A percentile compares a stretch with the other conserved stretches of the same genome.
Evolutionary conservation across 1,140 invertebrate genomes (phyloP).

Genomic region (Caerostris extrusa): DNA sequence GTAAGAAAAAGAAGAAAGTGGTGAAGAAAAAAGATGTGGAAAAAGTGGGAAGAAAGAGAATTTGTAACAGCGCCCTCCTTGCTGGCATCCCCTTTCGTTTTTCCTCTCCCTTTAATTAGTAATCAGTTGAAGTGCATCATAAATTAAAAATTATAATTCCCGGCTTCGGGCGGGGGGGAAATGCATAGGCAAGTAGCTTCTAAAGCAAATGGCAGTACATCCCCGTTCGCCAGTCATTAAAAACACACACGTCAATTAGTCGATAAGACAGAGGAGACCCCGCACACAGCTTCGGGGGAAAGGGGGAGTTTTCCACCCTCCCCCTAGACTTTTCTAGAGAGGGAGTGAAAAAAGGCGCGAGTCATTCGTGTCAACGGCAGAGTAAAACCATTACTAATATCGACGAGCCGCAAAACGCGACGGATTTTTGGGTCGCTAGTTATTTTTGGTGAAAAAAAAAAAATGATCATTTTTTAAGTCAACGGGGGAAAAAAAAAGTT

Average conservation of each 20-base stretch:
- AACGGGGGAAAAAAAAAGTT: constrained; percentile 1
- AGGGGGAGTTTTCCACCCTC: not conserved
- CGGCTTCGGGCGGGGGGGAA: constrained; percentile 54
- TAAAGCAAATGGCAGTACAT: constrained; percentile 65
- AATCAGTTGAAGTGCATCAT: constrained; percentile 78
- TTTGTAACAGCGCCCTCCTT: not conserved
- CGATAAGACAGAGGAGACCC: constrained; percentile 75
- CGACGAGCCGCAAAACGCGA: constrained; percentile 53
- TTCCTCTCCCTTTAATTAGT: constrained; percentile 77
- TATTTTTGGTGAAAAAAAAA: constrained; percentile 36
- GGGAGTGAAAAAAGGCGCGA: constrained; percentile 76
- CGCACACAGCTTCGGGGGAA: constrained; percentile 50
- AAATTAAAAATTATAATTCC: constrained; percentile 78
- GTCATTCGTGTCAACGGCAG: constrained; percentile 73
- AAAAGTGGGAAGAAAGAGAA: constrained; percentile 56
- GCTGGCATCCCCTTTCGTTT: constrained; percentile 67
- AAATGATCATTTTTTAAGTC: constrained; percentile 24
- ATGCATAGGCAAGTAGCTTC: constrained; percentile 76
- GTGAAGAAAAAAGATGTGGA: constrained; percentile 12
- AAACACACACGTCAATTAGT: constrained; percentile 78
- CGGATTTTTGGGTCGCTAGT: constrained; percentile 53
- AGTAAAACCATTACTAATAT: constrained; percentile 77
- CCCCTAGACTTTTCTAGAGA: not conserved
- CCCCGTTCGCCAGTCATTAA: constrained; percentile 73
- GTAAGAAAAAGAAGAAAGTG: constrained; percentile 30